These are phyloP conservation scores for Atherinosoma microstoma DNA, from an alignment of 2,797 vertebrate genomes.

Conservation along the genomic window DNA sequence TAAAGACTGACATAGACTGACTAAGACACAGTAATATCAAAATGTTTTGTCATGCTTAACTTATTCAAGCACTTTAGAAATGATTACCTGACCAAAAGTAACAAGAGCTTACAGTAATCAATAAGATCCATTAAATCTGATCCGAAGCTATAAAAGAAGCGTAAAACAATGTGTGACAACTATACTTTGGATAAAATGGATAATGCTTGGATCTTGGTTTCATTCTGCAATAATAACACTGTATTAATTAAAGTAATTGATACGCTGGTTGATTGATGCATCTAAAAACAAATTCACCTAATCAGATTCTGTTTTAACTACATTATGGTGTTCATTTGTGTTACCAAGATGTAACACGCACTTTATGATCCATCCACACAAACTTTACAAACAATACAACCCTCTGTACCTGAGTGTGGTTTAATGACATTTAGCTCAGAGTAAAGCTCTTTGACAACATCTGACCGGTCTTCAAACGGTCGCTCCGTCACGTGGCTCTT, in stretches of 20 bases:
- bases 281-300: no score
- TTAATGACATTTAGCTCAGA: constrained; percentile 87
- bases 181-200: no score
- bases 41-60: background rate
- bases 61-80: background rate
- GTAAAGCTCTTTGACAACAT: constrained; percentile 92
- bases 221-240: no score
- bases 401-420: constrained; percentile 75
- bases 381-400: background rate
- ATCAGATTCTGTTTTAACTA: background rate
- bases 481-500: constrained; percentile 91
- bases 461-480: constrained; percentile 88
- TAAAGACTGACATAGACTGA: background rate
- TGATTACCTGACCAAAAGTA: no score
- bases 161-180: no score
- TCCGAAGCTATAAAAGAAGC: no score
- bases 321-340: background rate
- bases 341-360: background rate
- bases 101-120: no score
- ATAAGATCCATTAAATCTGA: no score
- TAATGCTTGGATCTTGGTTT: no score
- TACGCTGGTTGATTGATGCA: no score
- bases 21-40: background rate
- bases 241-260: no score
- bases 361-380: background rate